Evolutionary conservation across 2,797 vertebrate genomes (phyloP), one percentile per base, ranked within the genome.

Genomic region (Acanthurus tractus): DNA sequence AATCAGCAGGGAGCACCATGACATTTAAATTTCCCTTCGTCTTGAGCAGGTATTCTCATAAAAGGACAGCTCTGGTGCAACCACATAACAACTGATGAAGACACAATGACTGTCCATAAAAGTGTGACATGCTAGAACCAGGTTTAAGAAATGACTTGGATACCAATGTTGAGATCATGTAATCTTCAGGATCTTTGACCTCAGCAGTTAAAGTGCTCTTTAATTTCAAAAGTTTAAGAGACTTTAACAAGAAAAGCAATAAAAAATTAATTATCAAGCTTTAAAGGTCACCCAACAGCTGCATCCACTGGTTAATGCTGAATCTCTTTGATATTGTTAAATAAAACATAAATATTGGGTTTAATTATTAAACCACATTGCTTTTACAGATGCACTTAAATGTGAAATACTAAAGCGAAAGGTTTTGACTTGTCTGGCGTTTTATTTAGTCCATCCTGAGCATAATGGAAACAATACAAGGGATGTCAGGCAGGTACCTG

Each of bases 401-500:
- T n/a, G 13, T 20, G 20, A 20, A 6, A 54, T 22, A 34, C 7
- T 23, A 49, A 61, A 42, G 18, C n/a, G 55, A 29, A 25, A 45
- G 8, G 38, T 25, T 42, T 25, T 15, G 13, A 57, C 9, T 25
- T 11, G 22, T 44, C 14, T 18, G 15, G 9, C 17, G n/a, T 65
- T 45, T 53, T n/a, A 14, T 25, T 50, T 63, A 38, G 0, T 34
- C 34, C 18, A 46, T 54, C 0, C 29, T 3, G 25, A 45, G 20
- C 9, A 6, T 5, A 58, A 20, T 59, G 10, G n/a, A 38, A 74
- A 58, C 5, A 0, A 5, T 17, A 11, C 6, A 36, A 18, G 15
- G 2, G 14, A 18, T 54, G 53, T n/a, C 9, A 8, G 9, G 46
- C 7, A 7, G 57, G 61, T 95, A 97, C 97, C 97, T 96, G 91